These are phyloP conservation scores for Phyllostomus hastatus DNA, from an alignment of 2,113 vertebrate genomes.

Conservation along the genomic window DNA sequence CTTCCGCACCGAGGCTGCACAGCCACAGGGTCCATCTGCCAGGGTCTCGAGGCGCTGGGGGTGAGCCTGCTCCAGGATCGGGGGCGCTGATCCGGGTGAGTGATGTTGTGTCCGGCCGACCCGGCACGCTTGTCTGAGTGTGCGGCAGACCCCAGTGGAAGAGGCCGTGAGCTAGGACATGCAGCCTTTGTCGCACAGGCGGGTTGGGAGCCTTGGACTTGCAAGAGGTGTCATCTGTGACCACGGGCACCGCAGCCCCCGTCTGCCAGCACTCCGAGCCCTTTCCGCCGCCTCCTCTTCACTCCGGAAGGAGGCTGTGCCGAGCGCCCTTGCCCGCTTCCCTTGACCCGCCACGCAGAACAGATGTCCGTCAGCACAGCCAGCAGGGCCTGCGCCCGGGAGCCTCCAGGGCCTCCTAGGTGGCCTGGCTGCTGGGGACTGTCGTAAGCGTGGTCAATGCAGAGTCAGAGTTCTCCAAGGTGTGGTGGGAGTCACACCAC, in stretches of 20 bases:
- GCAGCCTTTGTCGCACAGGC: too few relatives aligned
- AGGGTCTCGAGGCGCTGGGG: background rate
- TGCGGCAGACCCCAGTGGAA: background rate
- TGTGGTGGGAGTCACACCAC: accelerated
- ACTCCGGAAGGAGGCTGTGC: background rate
- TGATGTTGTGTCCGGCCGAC: background rate
- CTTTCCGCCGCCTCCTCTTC: background rate
- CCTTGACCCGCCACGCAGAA: background rate
- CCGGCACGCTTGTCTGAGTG: accelerated
- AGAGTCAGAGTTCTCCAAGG: background rate
- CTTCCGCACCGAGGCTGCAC: background rate
- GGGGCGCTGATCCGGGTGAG: background rate
- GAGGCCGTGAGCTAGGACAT: background rate
- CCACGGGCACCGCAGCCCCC: background rate
- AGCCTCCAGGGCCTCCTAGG: too few relatives aligned
- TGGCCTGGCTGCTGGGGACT: background rate
- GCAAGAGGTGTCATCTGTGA: background rate
- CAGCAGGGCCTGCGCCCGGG: background rate
- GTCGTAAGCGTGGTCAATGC: background rate
- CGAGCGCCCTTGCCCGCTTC: accelerated
- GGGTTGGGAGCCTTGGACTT: background rate
- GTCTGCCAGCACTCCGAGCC: background rate
- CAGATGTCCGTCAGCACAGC: background rate
- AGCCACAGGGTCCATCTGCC: background rate
- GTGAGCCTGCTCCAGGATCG: too few relatives aligned